phyloP scores from a whole-genome alignment of 1,140 invertebrate species.

The Drosophila subobscura region DNA sequence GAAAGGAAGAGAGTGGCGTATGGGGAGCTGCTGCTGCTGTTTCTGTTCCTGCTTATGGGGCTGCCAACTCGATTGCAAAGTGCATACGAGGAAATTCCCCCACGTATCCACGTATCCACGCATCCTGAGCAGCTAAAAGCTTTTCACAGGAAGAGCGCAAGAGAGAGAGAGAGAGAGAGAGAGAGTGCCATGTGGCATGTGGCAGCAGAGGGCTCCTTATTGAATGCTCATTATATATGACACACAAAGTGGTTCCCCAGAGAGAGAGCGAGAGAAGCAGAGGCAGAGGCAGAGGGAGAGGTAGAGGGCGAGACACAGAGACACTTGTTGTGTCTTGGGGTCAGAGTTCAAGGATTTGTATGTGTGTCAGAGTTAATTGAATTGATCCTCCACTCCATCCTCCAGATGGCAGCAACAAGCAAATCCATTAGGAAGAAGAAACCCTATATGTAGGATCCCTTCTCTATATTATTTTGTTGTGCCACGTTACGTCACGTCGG shows the following conservation, averaged over 20 bases:
- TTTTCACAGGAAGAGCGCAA: neutral
- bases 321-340: conserved; percentile 25
- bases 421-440: conserved; percentile 31
- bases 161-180: neutral
- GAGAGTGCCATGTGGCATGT: neutral
- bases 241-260: conserved; percentile 15
- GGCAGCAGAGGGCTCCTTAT: conserved; percentile 12
- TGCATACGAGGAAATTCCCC: conserved; percentile 13
- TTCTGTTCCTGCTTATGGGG: no score
- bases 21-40: neutral
- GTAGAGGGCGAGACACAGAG: no score
- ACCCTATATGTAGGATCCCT: no score
- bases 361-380: conserved; percentile 44
- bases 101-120: neutral
- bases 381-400: conserved; percentile 19
- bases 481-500: conserved; percentile 1
- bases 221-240: conserved; percentile 42
- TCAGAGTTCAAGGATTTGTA: conserved; percentile 27
- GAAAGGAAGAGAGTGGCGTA: neutral
- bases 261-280: neutral
- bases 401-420: no score
- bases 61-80: conserved; percentile 17
- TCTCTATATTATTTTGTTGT: conserved; percentile 20
- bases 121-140: conserved; percentile 12
- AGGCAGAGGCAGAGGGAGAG: neutral